phyloP scores from a whole-genome alignment of 2,888 invertebrate genomes.

The Gnatocerus cornutus region DNA sequence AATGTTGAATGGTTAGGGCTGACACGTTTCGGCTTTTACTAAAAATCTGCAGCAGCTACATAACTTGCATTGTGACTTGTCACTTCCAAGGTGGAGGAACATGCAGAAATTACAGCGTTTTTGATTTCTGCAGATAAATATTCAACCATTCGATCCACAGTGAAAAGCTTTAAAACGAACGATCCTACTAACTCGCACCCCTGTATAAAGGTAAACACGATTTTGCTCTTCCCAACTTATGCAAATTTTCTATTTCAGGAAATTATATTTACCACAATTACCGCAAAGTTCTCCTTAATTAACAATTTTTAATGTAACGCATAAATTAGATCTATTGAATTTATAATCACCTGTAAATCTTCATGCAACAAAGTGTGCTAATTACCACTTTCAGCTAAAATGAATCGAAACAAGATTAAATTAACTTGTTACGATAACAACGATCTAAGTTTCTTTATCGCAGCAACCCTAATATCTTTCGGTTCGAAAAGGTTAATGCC shows the following conservation, averaged over 20 bases:
- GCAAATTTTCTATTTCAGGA: no score
- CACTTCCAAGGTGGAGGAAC: no score
- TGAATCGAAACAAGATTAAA: conserved; percentile 6
- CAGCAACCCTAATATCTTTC: conserved; percentile 8
- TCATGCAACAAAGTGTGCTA: not conserved
- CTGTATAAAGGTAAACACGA: no score
- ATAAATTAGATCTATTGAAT: not conserved
- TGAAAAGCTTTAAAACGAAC: no score
- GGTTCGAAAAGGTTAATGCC: conserved; percentile 20
- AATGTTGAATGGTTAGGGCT: conserved; percentile 43
- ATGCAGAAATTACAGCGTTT: no score
- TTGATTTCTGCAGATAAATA: no score
- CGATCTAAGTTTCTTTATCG: conserved; percentile 8
- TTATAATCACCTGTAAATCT: not conserved
- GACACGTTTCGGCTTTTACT: conserved; percentile 25
- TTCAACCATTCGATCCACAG: no score
- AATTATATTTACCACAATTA: no score
- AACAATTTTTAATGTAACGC: not conserved
- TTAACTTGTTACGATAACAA: conserved; percentile 11
- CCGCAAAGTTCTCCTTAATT: no score
- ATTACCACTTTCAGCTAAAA: conserved; percentile 9
- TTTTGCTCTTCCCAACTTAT: no score
- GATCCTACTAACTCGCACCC: no score
- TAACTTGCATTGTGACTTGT: no score
- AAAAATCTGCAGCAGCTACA: conserved; percentile 20